A percentile compares a stretch with the other conserved stretches of the same genome.
Conservation (phyloP, 1,140 invertebrate genomes). For the Drosophila auraria region DNA sequence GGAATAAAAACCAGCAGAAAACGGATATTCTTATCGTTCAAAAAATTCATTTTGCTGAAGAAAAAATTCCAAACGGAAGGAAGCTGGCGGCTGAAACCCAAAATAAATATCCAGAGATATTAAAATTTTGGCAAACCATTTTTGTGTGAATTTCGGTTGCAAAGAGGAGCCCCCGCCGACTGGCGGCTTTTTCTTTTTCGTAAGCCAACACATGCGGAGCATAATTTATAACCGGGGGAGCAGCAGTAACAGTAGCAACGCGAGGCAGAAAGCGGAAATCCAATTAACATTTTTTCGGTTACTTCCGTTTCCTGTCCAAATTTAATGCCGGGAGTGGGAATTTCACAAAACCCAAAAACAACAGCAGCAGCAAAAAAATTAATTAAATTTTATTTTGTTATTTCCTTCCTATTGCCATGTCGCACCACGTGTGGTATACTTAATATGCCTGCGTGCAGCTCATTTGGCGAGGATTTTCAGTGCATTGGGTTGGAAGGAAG, state of each 20-base stretch:
- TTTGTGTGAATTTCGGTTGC: constrained; percentile 15
- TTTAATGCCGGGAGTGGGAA: constrained; percentile 29
- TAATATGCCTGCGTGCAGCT: constrained; percentile 58
- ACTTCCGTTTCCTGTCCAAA: constrained; percentile 51
- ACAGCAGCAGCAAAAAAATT: constrained; percentile 20
- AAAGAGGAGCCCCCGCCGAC: neutral
- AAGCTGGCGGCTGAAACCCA: constrained; percentile 30
- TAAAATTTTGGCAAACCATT: constrained; percentile 45
- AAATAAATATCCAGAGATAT: constrained; percentile 43
- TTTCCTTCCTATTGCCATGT: constrained; percentile 13
- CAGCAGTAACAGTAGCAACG: neutral
- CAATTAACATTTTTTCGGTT: constrained; percentile 74
- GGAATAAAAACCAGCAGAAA: constrained; percentile 13
- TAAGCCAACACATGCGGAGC: constrained; percentile 45
- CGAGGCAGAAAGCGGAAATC: constrained; percentile 59
- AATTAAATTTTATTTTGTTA: constrained; percentile 42
- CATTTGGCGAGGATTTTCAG: constrained; percentile 56
- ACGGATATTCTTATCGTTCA: constrained; percentile 37
- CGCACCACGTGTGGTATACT: constrained; percentile 72
- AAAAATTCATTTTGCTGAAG: constrained; percentile 46
- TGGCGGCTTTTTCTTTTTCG: constrained; percentile 9
- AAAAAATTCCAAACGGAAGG: constrained; percentile 29
- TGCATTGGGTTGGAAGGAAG: constrained; percentile 42
- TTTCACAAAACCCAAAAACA: constrained; percentile 17
- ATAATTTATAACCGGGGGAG: constrained; percentile 50